These are phyloP conservation scores for Drosophila tsacasi DNA, from an alignment of 1,140 invertebrate species.

Conservation along the genomic window DNA sequence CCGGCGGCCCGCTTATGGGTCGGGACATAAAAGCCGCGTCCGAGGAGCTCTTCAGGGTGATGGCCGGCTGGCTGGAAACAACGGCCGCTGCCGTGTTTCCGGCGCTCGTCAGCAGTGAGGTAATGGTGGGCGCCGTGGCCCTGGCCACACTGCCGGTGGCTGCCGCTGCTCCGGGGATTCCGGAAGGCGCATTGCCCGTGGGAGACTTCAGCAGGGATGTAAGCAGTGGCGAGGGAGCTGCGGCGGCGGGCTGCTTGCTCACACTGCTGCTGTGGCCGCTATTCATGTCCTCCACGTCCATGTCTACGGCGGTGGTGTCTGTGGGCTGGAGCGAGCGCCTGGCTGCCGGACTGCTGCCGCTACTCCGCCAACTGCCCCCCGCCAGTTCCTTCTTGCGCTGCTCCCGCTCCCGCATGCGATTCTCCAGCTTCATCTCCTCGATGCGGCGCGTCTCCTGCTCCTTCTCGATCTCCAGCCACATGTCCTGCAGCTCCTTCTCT, in stretches of 20 bases:
- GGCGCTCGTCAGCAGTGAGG: constrained; percentile 59
- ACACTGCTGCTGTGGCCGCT: constrained; percentile 35
- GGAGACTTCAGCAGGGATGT: constrained; percentile 93
- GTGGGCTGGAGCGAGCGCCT: constrained; percentile 43
- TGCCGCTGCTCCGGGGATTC: not conserved
- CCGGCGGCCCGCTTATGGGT: constrained; percentile 69
- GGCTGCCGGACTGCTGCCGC: constrained; percentile 27
- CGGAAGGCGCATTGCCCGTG: constrained; percentile 82
- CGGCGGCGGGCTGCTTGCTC: constrained; percentile 23
- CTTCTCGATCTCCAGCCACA: constrained; percentile 91
- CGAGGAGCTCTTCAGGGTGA: constrained; percentile 61
- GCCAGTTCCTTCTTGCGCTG: constrained; percentile 87
- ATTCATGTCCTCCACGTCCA: constrained; percentile 77
- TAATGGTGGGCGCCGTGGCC: constrained; percentile 84
- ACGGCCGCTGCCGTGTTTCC: constrained; percentile 14
- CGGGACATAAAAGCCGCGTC: constrained; percentile 65
- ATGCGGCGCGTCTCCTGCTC: constrained; percentile 90
- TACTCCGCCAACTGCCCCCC: constrained; percentile 86
- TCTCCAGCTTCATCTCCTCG: constrained; percentile 87
- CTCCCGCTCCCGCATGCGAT: constrained; percentile 90
- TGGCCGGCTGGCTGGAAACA: constrained; percentile 68
- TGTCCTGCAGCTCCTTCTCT: constrained; percentile 90
- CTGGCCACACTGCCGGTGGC: constrained; percentile 54
- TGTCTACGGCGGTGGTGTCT: constrained; percentile 77
- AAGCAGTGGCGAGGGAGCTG: constrained; percentile 90